Conservation (phyloP, 30 jellyfish, hydroid and myxozoan genomes). For the Mastigias papua region DNA sequence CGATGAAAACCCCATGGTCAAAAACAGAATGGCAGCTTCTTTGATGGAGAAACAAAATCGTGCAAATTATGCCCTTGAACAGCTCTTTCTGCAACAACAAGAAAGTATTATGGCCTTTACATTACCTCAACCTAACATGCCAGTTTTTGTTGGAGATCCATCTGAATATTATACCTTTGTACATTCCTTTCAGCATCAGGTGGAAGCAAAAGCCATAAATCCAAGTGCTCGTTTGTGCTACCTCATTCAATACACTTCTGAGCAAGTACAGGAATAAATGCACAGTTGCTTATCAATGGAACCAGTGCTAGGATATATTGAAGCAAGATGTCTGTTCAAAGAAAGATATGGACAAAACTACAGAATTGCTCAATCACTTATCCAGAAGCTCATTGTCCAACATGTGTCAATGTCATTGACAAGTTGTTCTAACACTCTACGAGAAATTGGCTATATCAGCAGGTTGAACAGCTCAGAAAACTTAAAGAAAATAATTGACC, state of each 20-base stretch:
- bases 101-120: conserved; percentile 6
- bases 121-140: background rate
- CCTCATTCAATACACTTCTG: conserved; percentile 11
- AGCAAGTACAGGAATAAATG: conserved; percentile 8
- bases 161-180: background rate
- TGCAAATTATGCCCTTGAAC: too few species aligned
- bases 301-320: background rate
- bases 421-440: background rate
- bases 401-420: background rate
- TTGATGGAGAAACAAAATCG: too few species aligned
- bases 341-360: conserved; percentile 29
- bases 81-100: too few species aligned
- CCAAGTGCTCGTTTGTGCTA: background rate
- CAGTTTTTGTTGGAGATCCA: background rate
- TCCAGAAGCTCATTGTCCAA: background rate
- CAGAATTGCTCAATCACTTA: conserved; percentile 5
- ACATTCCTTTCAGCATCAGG: background rate
- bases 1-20: too few species aligned
- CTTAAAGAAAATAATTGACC: background rate
- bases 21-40: too few species aligned
- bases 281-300: conserved; percentile 13
- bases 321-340: background rate
- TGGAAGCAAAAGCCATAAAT: background rate
- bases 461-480: background rate
- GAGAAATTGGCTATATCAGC: background rate